Evolutionary conservation across 2,797 vertebrate genomes (phyloP).

Genomic region (Danio choprae): DNA sequence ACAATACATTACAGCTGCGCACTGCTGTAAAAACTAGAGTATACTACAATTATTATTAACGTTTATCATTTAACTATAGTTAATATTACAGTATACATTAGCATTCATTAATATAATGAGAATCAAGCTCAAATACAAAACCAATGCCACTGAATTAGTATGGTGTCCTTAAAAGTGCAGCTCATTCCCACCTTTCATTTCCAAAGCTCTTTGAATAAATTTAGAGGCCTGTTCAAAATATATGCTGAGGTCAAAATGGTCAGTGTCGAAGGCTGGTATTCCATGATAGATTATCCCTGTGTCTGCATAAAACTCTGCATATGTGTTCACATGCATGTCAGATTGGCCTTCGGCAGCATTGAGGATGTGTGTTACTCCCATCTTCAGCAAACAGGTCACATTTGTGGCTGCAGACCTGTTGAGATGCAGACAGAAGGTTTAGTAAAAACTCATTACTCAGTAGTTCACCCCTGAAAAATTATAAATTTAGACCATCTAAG

Average conservation of each 20-base stretch:
- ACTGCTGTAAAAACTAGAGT: too few species aligned
- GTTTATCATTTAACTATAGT: too few species aligned
- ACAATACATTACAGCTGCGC: too few species aligned
- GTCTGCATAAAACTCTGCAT: conserved; percentile 85
- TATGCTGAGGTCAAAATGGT: conserved; percentile 90
- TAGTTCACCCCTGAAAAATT: too few species aligned
- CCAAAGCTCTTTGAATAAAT: conserved; percentile 89
- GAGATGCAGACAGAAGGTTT: neutral
- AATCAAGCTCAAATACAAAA: neutral
- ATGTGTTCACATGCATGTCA: conserved; percentile 96
- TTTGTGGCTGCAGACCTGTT: conserved; percentile 86
- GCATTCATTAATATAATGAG: neutral
- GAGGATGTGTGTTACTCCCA: conserved; percentile 91
- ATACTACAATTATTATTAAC: too few species aligned
- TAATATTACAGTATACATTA: too few species aligned
- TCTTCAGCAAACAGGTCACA: conserved; percentile 79
- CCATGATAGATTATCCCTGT: conserved; percentile 89
- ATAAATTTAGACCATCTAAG: too few species aligned
- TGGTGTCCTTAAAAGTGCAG: too few species aligned
- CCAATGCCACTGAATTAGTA: neutral
- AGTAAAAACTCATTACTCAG: neutral
- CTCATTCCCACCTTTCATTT: conserved; percentile 86
- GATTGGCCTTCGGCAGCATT: conserved; percentile 94
- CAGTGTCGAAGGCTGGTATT: conserved; percentile 90
- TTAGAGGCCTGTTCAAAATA: conserved; percentile 92